Percentiles rank a stretch among this genome's conserved stretches.
These are phyloP conservation scores for Agonopterix alstromeriana DNA, from an alignment of 2,888 invertebrate species.

Conservation along the genomic window DNA sequence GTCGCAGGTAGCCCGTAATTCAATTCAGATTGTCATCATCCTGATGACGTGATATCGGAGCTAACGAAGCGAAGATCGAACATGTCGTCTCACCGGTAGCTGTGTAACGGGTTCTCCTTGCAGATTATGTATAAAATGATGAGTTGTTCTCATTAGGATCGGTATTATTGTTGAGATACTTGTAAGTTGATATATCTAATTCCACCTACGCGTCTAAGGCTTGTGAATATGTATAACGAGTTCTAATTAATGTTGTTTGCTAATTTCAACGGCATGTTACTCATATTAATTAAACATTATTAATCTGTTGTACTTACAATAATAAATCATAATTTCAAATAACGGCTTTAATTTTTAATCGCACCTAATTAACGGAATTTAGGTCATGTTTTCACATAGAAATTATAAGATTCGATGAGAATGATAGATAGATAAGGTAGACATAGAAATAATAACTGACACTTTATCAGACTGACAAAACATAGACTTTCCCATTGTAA, in stretches of 20 bases:
- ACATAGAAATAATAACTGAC: too few species aligned
- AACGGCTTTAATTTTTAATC: too few species aligned
- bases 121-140: conserved; percentile 28
- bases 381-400: too few species aligned
- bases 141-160: conserved; percentile 20
- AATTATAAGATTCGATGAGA: too few species aligned
- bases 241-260: background rate
- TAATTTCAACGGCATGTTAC: background rate
- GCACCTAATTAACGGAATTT: too few species aligned
- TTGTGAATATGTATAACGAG: background rate
- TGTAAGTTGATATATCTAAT: conserved; percentile 1
- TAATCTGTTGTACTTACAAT: too few species aligned
- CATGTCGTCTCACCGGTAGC: conserved; percentile 47
- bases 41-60: conserved; percentile 63
- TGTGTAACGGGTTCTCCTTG: conserved; percentile 42
- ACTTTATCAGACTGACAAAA: too few species aligned
- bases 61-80: conserved; percentile 70
- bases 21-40: conserved; percentile 75
- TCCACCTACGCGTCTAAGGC: background rate
- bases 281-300: too few species aligned
- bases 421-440: too few species aligned
- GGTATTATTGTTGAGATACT: conserved; percentile 1
- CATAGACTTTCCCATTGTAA: too few species aligned
- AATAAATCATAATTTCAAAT: too few species aligned
- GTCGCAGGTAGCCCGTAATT: conserved; percentile 72